phyloP scores from a whole-genome alignment of 2,797 vertebrate species.

The Tangara arthus region DNA sequence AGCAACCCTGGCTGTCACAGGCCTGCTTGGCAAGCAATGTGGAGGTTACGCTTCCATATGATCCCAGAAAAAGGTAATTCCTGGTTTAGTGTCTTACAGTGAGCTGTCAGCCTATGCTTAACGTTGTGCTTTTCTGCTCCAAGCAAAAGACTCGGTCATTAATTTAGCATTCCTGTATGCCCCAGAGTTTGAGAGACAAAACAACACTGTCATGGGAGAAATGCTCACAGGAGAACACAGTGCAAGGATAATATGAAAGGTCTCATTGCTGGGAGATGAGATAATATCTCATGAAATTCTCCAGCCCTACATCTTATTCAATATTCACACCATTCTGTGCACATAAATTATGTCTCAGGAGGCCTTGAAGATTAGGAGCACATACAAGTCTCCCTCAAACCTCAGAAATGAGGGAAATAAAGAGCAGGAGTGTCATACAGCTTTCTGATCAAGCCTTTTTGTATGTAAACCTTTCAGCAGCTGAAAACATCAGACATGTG shows the following conservation, averaged over 20 bases:
- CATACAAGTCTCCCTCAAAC: background rate
- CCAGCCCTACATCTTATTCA: background rate
- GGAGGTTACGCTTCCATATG: background rate
- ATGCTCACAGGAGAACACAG: background rate
- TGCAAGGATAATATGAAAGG: background rate
- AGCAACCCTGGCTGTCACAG: background rate
- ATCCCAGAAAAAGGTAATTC: background rate
- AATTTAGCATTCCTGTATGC: background rate
- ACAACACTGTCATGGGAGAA: background rate
- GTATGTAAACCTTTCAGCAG: background rate
- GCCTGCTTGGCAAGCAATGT: fast-evolving
- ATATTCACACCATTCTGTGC: background rate
- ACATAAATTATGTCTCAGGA: background rate
- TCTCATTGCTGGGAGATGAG: background rate
- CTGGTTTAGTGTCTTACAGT: background rate
- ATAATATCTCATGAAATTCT: background rate
- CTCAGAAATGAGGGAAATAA: background rate
- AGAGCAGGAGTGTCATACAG: background rate
- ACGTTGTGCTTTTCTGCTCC: background rate
- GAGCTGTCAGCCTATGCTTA: background rate
- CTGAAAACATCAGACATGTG: background rate
- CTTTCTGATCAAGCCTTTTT: background rate
- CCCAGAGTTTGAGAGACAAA: background rate
- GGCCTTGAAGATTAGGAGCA: background rate
- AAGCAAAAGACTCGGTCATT: background rate